Conservation (phyloP, 2,888 invertebrate genomes). For the Callosobruchus maculatus region DNA sequence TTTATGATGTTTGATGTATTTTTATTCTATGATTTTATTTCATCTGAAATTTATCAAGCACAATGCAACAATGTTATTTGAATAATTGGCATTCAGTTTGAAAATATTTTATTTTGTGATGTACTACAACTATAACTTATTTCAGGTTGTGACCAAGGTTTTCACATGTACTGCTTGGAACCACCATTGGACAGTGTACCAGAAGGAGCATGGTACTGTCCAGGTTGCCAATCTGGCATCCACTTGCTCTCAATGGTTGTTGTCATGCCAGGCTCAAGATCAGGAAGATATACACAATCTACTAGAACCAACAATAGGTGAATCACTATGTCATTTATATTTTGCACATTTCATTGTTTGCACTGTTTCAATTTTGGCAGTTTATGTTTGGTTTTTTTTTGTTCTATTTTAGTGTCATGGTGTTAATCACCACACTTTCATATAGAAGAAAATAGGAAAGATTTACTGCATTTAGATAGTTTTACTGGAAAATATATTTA, state of each 20-base stretch:
- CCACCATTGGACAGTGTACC: constrained; percentile 79
- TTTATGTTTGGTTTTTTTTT: neutral
- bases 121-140: no score
- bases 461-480: no score
- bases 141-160: constrained; percentile 80
- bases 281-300: neutral
- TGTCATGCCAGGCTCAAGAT: neutral
- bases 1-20: no score
- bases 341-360: neutral
- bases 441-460: no score
- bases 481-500: no score
- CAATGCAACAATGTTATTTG: no score
- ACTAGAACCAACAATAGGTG: constrained; percentile 5
- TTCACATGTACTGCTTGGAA: constrained; percentile 83
- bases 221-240: constrained; percentile 37
- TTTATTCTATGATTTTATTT: no score
- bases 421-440: no score
- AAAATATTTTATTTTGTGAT: no score
- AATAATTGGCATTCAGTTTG: no score
- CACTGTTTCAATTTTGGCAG: neutral
- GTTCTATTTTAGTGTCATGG: neutral
- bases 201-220: constrained; percentile 85
- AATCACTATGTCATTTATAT: neutral
- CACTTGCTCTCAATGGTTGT: constrained; percentile 24
- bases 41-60: no score